Evolutionary conservation across 1,140 invertebrate species (phyloP), one percentile per base, ranked within the genome.

Genomic region (Saccostrea glomerata): DNA sequence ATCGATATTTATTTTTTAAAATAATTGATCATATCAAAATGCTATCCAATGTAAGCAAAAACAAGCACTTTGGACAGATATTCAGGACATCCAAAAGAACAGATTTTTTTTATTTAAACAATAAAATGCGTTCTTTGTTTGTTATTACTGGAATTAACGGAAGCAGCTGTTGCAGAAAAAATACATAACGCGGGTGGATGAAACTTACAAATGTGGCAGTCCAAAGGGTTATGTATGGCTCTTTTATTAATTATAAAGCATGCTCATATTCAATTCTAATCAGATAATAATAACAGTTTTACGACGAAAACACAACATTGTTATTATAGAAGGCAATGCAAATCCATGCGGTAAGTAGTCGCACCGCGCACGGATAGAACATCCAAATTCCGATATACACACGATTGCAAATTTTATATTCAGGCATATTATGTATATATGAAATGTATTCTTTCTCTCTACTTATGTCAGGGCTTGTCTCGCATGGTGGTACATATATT

Each of bases 271-370:
- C n/a, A 20, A 17, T 6, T 6, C 15, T 6, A 63, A 20, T 20
- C 5, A 63, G 13, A 63, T 20, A 63, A 20, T 20, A 63, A 20
- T 13, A 20, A 20, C n/a, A 20, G 17, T 63, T 20, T n/a, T 63
- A 63, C 15, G 17, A 20, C 58, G n/a, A 63, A 63, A 63, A 20
- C 58, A 63, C n/a, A 77, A 77, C 30, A 36, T 77, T 77, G 30
- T 77, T 77, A 36, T 77, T 77, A 77, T 77, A 77, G 70, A 77
- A 77, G 30, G 70, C 70, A 77, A 15, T 30, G 15, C 70, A 36
- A 77, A 77, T 77, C 70, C 70, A 77, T 77, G 70, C 70, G 70
- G 70, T 77, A 77, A 77, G 70, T 77, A 77, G 25, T 77, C 25
- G 70, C 70, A 77, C 70, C 70, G 70, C 70, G 70, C 70, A 77